These are phyloP conservation scores for Marisa cornuarietis DNA, from an alignment of 1,140 invertebrate species.

Conservation along the genomic window DNA sequence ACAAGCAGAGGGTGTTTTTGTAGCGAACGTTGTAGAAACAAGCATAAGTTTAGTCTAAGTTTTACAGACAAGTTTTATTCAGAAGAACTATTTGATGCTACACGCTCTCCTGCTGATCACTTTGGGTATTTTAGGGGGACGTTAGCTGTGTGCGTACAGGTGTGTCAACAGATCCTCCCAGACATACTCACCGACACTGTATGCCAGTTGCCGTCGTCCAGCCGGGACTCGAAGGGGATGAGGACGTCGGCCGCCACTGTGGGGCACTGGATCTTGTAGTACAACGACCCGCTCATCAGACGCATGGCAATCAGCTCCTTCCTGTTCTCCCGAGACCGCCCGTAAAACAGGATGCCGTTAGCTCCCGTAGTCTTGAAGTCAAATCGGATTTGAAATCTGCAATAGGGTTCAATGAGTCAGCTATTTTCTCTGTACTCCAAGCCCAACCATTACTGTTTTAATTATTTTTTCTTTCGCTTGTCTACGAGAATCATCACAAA, in stretches of 20 bases:
- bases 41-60: too few species aligned
- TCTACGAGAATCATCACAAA: not conserved
- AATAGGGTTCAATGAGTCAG: not conserved
- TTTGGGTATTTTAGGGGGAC: too few species aligned
- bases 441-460: too few species aligned
- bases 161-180: too few species aligned
- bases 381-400: constrained; percentile 23
- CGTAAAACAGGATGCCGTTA: constrained; percentile 31
- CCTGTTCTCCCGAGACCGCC: not conserved
- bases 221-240: constrained; percentile 13
- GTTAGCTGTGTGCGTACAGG: too few species aligned
- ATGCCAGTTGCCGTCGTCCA: constrained; percentile 34
- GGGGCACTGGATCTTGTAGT: constrained; percentile 32
- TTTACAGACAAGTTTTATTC: too few species aligned
- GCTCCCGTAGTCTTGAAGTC: constrained; percentile 23
- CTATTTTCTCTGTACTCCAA: too few species aligned
- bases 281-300: constrained; percentile 20
- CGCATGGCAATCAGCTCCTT: constrained; percentile 21
- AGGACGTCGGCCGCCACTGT: constrained; percentile 24
- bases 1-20: too few species aligned
- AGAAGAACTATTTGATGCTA: too few species aligned
- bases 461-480: not conserved
- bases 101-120: too few species aligned
- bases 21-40: too few species aligned
- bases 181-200: constrained; percentile 15